Conservation (phyloP, 2,888 invertebrate species). For the Nasonovia ribisnigri region DNA sequence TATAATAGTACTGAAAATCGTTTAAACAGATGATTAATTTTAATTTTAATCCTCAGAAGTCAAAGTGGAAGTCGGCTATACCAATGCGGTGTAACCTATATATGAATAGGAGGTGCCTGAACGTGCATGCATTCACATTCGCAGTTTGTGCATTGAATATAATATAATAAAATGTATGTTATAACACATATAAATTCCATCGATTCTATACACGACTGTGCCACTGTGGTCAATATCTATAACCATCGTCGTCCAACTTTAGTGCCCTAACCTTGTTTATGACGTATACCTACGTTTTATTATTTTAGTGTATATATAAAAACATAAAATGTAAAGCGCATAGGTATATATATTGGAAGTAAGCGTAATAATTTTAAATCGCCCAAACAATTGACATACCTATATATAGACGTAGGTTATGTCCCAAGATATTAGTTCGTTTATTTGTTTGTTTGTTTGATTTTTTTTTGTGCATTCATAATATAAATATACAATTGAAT, state of each 20-base stretch:
- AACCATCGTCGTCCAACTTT: neutral
- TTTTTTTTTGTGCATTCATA: neutral
- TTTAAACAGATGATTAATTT: conserved; percentile 8
- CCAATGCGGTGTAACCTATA: neutral
- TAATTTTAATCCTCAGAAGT: conserved; percentile 11
- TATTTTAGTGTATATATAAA: neutral
- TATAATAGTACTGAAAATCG: neutral
- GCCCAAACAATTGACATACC: neutral
- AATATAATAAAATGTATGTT: neutral
- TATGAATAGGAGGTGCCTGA: neutral
- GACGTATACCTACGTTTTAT: neutral
- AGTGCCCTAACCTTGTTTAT: neutral
- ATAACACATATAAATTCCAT: neutral
- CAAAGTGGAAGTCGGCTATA: neutral
- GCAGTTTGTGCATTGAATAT: neutral
- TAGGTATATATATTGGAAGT: neutral
- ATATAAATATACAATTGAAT: too few relatives aligned
- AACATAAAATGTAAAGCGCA: neutral
- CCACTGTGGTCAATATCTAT: neutral
- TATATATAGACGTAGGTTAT: neutral
- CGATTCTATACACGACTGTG: neutral
- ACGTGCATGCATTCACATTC: neutral
- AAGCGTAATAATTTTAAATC: neutral
- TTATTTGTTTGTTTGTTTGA: neutral
- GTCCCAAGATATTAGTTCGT: neutral